phyloP scores from a whole-genome alignment of 2,888 invertebrate species.

The Drosophila emarginata region DNA sequence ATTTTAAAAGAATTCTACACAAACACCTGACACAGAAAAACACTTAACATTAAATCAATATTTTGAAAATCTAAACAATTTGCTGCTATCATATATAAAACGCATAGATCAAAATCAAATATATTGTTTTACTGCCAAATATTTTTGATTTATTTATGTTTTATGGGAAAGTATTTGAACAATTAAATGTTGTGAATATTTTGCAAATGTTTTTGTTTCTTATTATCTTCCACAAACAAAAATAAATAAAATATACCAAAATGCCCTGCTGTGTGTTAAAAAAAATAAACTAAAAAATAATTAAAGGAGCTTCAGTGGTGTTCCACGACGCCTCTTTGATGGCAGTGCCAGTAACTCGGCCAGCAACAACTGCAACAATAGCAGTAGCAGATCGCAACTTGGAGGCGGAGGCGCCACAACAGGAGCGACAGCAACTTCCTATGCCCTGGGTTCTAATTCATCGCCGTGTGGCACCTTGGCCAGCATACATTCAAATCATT shows the following conservation, averaged over 20 bases:
- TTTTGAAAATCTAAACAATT: slow-evolving; percentile 5
- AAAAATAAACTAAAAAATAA: slow-evolving; percentile 20
- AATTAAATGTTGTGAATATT: slow-evolving; percentile 45
- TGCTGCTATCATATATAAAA: slow-evolving; percentile 22
- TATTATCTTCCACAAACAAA: slow-evolving; percentile 40
- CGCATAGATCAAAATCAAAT: slow-evolving; percentile 33
- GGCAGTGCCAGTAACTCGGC: slow-evolving; percentile 65
- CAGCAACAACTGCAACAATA: slow-evolving; percentile 31
- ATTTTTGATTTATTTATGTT: slow-evolving; percentile 15
- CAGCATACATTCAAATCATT: slow-evolving; percentile 79
- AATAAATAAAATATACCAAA: slow-evolving; percentile 27
- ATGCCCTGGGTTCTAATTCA: slow-evolving; percentile 54
- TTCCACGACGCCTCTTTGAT: slow-evolving; percentile 82
- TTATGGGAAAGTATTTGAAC: slow-evolving; percentile 25
- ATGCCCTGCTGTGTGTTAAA: slow-evolving; percentile 44
- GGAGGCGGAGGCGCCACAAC: neutral
- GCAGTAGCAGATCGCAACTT: slow-evolving; percentile 29
- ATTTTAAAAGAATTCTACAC: slow-evolving; percentile 2
- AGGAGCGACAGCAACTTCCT: slow-evolving; percentile 14
- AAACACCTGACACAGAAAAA: slow-evolving; percentile 1
- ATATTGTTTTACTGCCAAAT: slow-evolving; percentile 25
- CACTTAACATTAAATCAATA: neutral
- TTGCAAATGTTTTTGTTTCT: slow-evolving; percentile 50
- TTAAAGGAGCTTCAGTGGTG: slow-evolving; percentile 81
- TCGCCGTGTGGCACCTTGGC: slow-evolving; percentile 79